Percentiles rank a stretch among this genome's conserved stretches.
Conservation (phyloP, 2,888 invertebrate species). For the Noctua fimbriata region DNA sequence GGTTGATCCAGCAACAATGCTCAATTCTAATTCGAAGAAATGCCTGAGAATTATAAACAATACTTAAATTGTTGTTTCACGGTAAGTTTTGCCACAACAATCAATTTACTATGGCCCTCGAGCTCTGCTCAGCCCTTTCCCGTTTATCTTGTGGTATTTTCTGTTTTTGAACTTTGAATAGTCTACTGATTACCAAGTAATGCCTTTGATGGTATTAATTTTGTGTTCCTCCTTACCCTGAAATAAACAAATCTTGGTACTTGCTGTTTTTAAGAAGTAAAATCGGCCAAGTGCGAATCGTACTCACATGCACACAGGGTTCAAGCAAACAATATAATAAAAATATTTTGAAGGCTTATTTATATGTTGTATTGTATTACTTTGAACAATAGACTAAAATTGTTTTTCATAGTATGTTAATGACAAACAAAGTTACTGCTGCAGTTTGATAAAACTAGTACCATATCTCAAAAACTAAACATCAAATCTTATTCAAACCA, state of each 20-base stretch:
- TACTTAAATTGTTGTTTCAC: conserved; percentile 9
- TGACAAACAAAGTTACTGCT: too few species aligned
- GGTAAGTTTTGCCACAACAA: conserved; percentile 9
- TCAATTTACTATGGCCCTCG: background rate
- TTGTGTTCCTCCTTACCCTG: background rate
- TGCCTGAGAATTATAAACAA: conserved; percentile 17
- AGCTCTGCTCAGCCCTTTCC: background rate
- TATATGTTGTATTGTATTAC: too few species aligned
- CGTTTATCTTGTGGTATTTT: conserved; percentile 1
- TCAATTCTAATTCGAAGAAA: background rate
- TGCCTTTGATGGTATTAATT: conserved; percentile 3
- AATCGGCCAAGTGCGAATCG: too few species aligned
- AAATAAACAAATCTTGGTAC: background rate
- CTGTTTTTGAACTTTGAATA: conserved; percentile 3
- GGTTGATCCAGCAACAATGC: background rate
- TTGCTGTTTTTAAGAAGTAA: background rate
- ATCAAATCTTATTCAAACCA: too few species aligned
- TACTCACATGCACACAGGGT: too few species aligned
- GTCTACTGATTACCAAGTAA: conserved; percentile 1
- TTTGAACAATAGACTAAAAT: too few species aligned
- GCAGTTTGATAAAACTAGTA: too few species aligned
- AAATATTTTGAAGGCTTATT: too few species aligned
- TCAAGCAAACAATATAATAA: too few species aligned
- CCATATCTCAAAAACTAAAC: too few species aligned
- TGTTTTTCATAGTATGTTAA: too few species aligned